These are phyloP conservation scores for Spatulosminthurus flaviceps DNA, from an alignment of 2,888 invertebrate species.

Conservation along the genomic window DNA sequence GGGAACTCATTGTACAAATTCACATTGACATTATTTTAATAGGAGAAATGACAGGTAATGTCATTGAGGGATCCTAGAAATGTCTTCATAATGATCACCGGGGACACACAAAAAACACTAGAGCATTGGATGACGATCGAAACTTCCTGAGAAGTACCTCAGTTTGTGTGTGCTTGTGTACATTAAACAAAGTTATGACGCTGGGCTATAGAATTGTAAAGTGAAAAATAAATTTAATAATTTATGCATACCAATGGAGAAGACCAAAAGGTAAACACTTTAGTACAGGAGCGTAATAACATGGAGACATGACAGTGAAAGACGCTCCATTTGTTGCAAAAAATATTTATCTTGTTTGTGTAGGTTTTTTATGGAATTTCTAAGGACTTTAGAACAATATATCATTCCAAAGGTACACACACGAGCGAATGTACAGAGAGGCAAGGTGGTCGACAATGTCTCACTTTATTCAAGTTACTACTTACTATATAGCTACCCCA, in stretches of 20 bases:
- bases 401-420: conserved; percentile 37
- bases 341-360: conserved; percentile 25
- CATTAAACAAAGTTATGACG: no score
- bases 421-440: not conserved
- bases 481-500: not conserved
- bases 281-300: not conserved
- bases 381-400: conserved; percentile 27
- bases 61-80: no score
- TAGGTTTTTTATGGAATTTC: conserved; percentile 1
- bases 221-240: conserved; percentile 16
- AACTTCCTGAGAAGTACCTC: no score
- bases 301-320: conserved; percentile 3
- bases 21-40: no score
- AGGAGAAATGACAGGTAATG: no score
- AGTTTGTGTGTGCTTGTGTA: no score
- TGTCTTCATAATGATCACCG: no score
- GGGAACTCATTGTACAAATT: no score
- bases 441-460: not conserved
- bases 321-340: not conserved
- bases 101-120: no score
- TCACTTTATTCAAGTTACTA: not conserved
- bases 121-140: no score
- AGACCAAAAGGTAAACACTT: conserved; percentile 16
- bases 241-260: conserved; percentile 5
- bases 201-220: not conserved